A percentile compares a stretch with the other conserved stretches of the same genome.
phyloP scores from a whole-genome alignment of 2,113 vertebrate species.

The Eubucco bourcierii region DNA sequence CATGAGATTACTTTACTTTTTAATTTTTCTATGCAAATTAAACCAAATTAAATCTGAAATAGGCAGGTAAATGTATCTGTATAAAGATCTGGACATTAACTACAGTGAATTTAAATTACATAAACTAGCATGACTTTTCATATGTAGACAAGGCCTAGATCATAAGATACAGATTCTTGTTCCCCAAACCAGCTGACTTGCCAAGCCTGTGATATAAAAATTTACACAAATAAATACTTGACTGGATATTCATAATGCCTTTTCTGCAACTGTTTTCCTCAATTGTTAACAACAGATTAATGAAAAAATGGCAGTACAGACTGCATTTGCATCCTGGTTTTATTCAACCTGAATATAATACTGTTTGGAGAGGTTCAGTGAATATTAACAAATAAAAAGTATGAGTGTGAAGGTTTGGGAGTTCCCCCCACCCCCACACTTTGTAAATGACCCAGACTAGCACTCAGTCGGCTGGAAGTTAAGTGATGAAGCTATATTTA shows the following conservation, averaged over 20 bases:
- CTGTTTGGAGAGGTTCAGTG: neutral
- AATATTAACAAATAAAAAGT: neutral
- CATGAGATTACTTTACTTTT: neutral
- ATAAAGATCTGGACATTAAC: conserved; percentile 25
- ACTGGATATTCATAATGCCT: neutral
- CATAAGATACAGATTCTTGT: accelerated
- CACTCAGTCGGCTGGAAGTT: too few species aligned
- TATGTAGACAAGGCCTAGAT: neutral
- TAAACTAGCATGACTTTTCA: neutral
- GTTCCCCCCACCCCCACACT: too few species aligned
- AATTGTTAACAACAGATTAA: neutral
- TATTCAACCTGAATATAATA: neutral
- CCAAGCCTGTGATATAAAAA: neutral
- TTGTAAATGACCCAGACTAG: too few species aligned
- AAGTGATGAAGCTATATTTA: too few species aligned
- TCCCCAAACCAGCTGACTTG: neutral
- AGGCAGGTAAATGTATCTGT: neutral
- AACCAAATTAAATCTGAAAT: conserved; percentile 13
- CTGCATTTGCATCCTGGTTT: neutral
- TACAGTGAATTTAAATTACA: neutral
- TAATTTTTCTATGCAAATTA: conserved; percentile 29
- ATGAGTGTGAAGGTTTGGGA: too few species aligned
- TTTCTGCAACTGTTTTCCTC: neutral
- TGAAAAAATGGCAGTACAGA: neutral
- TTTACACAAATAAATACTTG: neutral